Evolutionary conservation across 2,888 invertebrate species (phyloP), one percentile per base, ranked within the genome.

Genomic region (Cecidostiba fungosa): DNA sequence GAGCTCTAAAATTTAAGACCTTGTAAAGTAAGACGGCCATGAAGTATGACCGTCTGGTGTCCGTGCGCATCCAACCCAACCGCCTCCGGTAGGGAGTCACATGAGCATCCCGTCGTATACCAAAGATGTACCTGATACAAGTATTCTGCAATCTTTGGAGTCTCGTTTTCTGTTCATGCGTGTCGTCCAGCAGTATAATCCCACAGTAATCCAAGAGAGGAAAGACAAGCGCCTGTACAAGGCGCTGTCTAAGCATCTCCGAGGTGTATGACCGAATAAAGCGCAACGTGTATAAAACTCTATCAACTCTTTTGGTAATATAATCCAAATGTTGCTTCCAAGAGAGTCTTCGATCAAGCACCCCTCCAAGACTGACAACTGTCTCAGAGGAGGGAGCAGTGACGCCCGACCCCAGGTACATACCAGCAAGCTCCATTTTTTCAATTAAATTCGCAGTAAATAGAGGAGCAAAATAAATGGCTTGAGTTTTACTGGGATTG

Each of bases 401-500:
- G 14, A 62, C 66, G 4, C 77, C 77, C 12, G 23, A n/a, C 8
- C 19, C 4, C 77, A 77, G 23, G 36, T 26, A 62, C n/a, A 78
- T 47, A 19, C 26, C 23, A 8, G 77, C n/a, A 32, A 77, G 62
- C 3, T 39, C 39, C 39, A n/a, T 62, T 0, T 1, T 4, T 29
- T n/a, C 47, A 10, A 79, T 50, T 4, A 10, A 8, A 16, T 29
- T n/a, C 0, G 43, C 36, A 29, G 16, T 3, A 10, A n/a, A 16
- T 1, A 6, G 10, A 4, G 69, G 0, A 16, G 62, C 66, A 19
- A 43, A 78, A 16, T 19, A 2, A n/a, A 78, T 78, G 0, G 26
- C 23, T 12, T 78, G 14, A 29, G 69, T 69, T 16, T 69, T 78
- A 6, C 69, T 16, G 16, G 78, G 43, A 47, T 78, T 78, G 19